Evolutionary conservation across 2,797 vertebrate genomes (phyloP).

Genomic region (Dendrocincla fuliginosa): DNA sequence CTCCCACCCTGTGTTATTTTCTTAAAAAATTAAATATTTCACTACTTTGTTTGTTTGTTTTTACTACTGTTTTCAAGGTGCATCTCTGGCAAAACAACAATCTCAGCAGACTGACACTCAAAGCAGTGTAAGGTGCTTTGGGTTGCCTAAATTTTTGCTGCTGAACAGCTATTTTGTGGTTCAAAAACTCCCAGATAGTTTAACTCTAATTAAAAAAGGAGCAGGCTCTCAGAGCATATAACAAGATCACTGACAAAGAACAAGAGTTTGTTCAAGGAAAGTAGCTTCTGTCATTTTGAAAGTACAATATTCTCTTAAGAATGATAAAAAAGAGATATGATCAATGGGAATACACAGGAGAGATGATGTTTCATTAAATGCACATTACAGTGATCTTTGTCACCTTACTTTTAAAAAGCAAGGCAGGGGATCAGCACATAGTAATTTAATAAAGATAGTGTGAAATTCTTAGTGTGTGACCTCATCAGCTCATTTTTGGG

Average conservation of each 20-base stretch:
- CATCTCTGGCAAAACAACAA: background rate
- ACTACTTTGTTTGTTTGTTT: background rate
- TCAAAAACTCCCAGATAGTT: background rate
- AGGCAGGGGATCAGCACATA: background rate
- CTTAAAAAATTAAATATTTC: background rate
- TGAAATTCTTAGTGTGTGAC: background rate
- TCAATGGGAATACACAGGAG: constrained; percentile 26
- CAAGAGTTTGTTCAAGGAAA: background rate
- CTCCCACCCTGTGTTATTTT: accelerated
- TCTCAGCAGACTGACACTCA: background rate
- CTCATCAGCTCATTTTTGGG: background rate
- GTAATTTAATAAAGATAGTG: background rate
- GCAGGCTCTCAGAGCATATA: background rate
- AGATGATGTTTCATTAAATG: constrained; percentile 43
- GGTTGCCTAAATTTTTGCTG: background rate
- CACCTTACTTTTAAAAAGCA: constrained; percentile 22
- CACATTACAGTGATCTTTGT: constrained; percentile 39
- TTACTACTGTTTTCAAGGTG: background rate
- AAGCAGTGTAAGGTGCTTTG: background rate
- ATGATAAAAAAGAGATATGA: background rate
- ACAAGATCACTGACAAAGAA: background rate
- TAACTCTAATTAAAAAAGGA: background rate
- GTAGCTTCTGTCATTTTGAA: background rate
- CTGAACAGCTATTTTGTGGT: background rate
- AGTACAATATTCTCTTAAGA: constrained; percentile 6